phyloP scores from a whole-genome alignment of 2,797 vertebrate genomes.

The Eupleurogrammus muticus region DNA sequence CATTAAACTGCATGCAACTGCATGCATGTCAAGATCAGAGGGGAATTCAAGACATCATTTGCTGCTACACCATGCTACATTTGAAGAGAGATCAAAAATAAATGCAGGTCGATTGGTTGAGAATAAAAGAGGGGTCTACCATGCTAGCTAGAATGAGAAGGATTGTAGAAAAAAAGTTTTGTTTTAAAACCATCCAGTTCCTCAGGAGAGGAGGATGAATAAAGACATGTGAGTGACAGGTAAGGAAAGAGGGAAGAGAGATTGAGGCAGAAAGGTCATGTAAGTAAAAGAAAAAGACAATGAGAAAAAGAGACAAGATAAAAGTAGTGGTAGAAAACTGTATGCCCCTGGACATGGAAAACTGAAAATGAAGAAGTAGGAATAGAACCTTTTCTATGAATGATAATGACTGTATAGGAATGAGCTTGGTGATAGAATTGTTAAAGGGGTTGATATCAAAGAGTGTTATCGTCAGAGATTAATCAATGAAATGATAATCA shows the following conservation, averaged over 20 bases:
- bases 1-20: slow-evolving; percentile 70
- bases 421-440: neutral
- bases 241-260: slow-evolving; percentile 18
- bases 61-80: slow-evolving; percentile 69
- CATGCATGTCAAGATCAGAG: slow-evolving; percentile 78
- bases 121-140: slow-evolving; percentile 75
- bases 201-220: slow-evolving; percentile 49
- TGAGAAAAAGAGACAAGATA: slow-evolving; percentile 20
- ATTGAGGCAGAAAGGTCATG: slow-evolving; percentile 11
- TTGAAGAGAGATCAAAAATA: slow-evolving; percentile 67
- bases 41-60: slow-evolving; percentile 73
- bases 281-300: slow-evolving; percentile 22
- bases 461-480: slow-evolving; percentile 29
- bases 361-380: slow-evolving; percentile 11
- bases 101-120: slow-evolving; percentile 74
- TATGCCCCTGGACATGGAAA: slow-evolving; percentile 21
- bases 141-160: slow-evolving; percentile 82
- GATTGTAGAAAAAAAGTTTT: slow-evolving; percentile 66
- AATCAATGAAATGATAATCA: slow-evolving; percentile 41
- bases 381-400: slow-evolving; percentile 11
- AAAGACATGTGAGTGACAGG: neutral
- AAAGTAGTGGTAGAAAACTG: slow-evolving; percentile 16
- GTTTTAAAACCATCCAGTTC: slow-evolving; percentile 65
- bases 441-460: neutral
- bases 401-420: neutral